Base-by-base conservation (phyloP, 2,888 invertebrate genomes). In the Hemaris fuciformis region DNA sequence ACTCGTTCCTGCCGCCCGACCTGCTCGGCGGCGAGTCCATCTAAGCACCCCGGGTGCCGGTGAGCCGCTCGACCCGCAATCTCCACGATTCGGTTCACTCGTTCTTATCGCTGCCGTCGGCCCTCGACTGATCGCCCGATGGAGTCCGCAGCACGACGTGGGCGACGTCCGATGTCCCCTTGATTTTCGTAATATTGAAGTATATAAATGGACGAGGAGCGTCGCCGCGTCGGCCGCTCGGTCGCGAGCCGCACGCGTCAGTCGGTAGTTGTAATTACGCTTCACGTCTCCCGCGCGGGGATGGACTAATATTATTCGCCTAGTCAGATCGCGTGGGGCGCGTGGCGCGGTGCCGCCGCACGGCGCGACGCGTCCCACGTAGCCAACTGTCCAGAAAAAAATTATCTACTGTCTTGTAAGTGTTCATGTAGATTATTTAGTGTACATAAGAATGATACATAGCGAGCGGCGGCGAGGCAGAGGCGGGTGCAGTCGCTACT, bases 1-100 rank as follows among this genome's bases (percentile, higher is more conserved):
- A 96, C 93, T 96, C 96, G 77, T 97, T 96, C 94, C 94, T 97
- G 90, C 97, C 97, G 79, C 96, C 96, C 75, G 97, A 97, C 90
- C 95, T 97, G 83, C 95, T 97, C 87, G 96, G 96, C 89, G 96
- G 96, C 83, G 97, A 96, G 94, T 95, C 96, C 84, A 96, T 96
- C 94, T 97, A 95, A 82, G 70, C 69, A 41, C 38, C 46, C 42
- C 22, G 59, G 61, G 56, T 53, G 42, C 25, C 22, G 41, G 23
- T 38, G 22, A 18, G 34, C 10, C 8, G 18, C 2, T 18, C 18
- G n/a, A n/a, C 13, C 38, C 57, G 57, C 31, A 6, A 5, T 45
- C 10, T 38, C 38, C n/a, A 45, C 45, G 57, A 58, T 31, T 57
- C 57, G 60, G 48, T 18, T 20, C 20, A 20, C 18, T 45, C 45